Conservation (phyloP, 2,888 invertebrate species). For the Pammene aurita region DNA sequence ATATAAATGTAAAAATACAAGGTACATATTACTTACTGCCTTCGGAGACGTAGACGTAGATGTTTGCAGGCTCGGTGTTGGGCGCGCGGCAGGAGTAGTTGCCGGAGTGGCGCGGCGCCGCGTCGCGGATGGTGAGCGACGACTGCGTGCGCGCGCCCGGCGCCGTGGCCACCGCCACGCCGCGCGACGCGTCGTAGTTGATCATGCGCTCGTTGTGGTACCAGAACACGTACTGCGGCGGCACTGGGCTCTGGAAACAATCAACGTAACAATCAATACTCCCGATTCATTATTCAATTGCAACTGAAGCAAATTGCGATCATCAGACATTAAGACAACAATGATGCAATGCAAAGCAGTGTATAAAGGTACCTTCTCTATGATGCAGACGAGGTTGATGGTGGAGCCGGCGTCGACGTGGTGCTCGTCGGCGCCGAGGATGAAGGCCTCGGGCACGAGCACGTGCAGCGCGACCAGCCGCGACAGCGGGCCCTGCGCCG, state of each 20-base stretch:
- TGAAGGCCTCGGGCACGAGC: slow-evolving; percentile 94
- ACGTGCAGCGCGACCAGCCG: slow-evolving; percentile 95
- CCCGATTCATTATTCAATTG: no score
- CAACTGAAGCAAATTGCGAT: no score
- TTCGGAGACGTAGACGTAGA: slow-evolving; percentile 95
- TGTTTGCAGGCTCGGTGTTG: slow-evolving; percentile 94
- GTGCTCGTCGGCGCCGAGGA: slow-evolving; percentile 93
- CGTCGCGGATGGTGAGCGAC: slow-evolving; percentile 91
- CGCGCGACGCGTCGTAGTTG: slow-evolving; percentile 94
- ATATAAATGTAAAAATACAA: no score
- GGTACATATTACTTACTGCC: slow-evolving; percentile 82
- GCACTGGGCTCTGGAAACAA: slow-evolving; percentile 89
- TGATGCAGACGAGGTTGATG: slow-evolving; percentile 94
- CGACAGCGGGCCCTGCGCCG: slow-evolving; percentile 91
- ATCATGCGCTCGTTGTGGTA: slow-evolving; percentile 97
- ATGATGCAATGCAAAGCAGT: no score
- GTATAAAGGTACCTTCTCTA: slow-evolving; percentile 88
- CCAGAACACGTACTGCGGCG: slow-evolving; percentile 97
- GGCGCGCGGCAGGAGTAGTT: slow-evolving; percentile 96
- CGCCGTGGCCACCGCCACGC: slow-evolving; percentile 92
- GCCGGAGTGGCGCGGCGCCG: slow-evolving; percentile 93
- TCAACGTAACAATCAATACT: not conserved
- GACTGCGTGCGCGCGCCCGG: slow-evolving; percentile 93
- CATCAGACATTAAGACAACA: no score
- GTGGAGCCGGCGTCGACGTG: slow-evolving; percentile 95